A percentile compares a stretch with the other conserved stretches of the same genome.
phyloP scores from a whole-genome alignment of 1,140 invertebrate genomes.

The Sarcophaga peregrina region DNA sequence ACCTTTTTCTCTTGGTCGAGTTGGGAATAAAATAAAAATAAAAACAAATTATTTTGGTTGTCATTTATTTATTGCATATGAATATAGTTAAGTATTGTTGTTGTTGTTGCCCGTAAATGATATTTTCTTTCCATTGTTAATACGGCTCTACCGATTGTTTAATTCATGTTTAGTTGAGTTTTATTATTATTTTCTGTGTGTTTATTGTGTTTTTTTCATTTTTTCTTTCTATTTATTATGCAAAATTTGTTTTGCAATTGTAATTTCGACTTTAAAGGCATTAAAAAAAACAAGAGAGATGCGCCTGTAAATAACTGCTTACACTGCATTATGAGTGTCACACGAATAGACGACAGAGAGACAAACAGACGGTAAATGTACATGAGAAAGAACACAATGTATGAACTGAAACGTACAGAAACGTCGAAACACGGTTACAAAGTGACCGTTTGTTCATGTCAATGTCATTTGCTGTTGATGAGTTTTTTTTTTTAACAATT shows the following conservation, averaged over 20 bases:
- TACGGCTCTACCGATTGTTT: not conserved
- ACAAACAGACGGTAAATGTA: not conserved
- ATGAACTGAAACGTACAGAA: not conserved
- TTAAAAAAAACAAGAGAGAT: not conserved
- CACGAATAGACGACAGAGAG: not conserved
- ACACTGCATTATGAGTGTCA: not conserved
- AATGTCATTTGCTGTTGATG: constrained; percentile 16
- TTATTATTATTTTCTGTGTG: not conserved
- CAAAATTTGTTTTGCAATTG: constrained; percentile 24
- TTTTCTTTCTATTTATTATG: constrained; percentile 23
- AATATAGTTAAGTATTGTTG: no score
- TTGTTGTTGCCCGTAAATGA: no score
- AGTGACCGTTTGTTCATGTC: constrained; percentile 22
- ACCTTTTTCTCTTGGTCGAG: not conserved
- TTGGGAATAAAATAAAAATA: not conserved
- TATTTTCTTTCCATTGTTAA: constrained; percentile 17
- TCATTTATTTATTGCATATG: constrained; percentile 4
- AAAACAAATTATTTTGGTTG: not conserved
- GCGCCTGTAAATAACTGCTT: constrained; percentile 19
- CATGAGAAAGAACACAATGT: not conserved
- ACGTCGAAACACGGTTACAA: not conserved
- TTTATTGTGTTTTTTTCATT: not conserved
- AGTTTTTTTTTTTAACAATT: not conserved
- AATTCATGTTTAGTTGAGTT: not conserved
- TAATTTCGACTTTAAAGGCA: constrained; percentile 15